Conservation (phyloP, 1,140 invertebrate genomes). For the Thaumatotibia leucotreta region DNA sequence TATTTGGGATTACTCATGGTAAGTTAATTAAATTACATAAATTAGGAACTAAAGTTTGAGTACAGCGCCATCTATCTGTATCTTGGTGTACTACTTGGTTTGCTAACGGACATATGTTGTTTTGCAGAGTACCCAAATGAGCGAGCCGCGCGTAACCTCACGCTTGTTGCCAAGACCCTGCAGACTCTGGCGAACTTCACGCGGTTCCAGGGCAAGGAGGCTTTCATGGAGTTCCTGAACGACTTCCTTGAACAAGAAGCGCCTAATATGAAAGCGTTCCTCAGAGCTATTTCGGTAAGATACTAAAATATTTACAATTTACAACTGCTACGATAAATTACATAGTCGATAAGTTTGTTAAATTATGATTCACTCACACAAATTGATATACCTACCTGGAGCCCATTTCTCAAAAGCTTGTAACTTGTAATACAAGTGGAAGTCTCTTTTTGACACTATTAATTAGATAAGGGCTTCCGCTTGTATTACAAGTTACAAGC, state of each 20-base stretch:
- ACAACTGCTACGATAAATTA: too few relatives aligned
- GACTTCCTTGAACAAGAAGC: slow-evolving; percentile 94
- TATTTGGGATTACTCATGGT: slow-evolving; percentile 96
- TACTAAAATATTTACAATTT: slow-evolving; percentile 53
- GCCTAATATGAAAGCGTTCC: slow-evolving; percentile 92
- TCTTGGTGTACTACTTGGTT: background rate
- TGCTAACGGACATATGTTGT: slow-evolving; percentile 44
- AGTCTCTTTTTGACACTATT: too few relatives aligned
- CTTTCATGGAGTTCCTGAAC: slow-evolving; percentile 98
- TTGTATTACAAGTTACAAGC: too few relatives aligned
- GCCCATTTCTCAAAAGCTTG: too few relatives aligned
- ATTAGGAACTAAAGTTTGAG: background rate
- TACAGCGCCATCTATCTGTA: slow-evolving; percentile 3
- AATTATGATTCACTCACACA: too few relatives aligned
- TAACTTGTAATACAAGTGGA: too few relatives aligned
- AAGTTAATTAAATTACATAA: slow-evolving; percentile 32
- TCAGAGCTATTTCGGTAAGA: slow-evolving; percentile 91
- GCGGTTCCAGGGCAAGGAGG: slow-evolving; percentile 96
- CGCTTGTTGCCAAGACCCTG: slow-evolving; percentile 95
- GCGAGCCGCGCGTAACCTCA: slow-evolving; percentile 94
- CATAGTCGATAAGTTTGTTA: too few relatives aligned
- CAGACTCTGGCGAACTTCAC: slow-evolving; percentile 96
- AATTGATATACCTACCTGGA: too few relatives aligned
- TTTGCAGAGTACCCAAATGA: slow-evolving; percentile 92
- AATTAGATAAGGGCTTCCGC: too few relatives aligned